Evolutionary conservation across 2,797 vertebrate genomes (phyloP).

Genomic region (Gobionotothen gibberifrons): DNA sequence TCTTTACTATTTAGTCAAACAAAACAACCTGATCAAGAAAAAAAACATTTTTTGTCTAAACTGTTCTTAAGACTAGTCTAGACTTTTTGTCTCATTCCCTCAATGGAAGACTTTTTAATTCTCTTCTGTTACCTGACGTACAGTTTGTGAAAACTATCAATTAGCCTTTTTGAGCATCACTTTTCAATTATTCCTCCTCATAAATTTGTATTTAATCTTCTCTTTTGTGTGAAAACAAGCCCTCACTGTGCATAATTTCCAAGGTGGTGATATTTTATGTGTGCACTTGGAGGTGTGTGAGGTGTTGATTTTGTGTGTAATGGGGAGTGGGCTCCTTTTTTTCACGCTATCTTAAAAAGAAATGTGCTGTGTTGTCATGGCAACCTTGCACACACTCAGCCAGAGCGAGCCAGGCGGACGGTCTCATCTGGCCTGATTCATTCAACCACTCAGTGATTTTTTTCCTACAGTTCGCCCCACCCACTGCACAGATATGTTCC

Average conservation of each 20-base stretch:
- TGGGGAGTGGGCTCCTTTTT: slow-evolving; percentile 17
- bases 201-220: neutral
- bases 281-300: neutral
- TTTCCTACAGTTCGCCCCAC: slow-evolving; percentile 3
- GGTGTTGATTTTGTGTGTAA: slow-evolving; percentile 41
- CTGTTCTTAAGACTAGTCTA: neutral
- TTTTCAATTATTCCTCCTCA: slow-evolving; percentile 6
- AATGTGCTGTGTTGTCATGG: slow-evolving; percentile 79
- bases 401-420: slow-evolving; percentile 43
- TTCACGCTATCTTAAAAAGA: slow-evolving; percentile 67
- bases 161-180: slow-evolving; percentile 13
- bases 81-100: neutral
- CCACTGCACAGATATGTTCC: neutral
- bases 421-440: slow-evolving; percentile 74
- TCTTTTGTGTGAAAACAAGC: slow-evolving; percentile 26
- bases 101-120: neutral
- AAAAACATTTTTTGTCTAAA: neutral
- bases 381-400: slow-evolving; percentile 70
- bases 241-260: slow-evolving; percentile 18
- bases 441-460: slow-evolving; percentile 17
- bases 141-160: slow-evolving; percentile 30
- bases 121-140: neutral
- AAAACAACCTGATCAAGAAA: neutral
- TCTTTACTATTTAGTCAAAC: neutral
- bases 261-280: slow-evolving; percentile 12